Evolutionary conservation across 2,888 invertebrate species (phyloP), one percentile per base, ranked within the genome.

Genomic region (Nomada flava): DNA sequence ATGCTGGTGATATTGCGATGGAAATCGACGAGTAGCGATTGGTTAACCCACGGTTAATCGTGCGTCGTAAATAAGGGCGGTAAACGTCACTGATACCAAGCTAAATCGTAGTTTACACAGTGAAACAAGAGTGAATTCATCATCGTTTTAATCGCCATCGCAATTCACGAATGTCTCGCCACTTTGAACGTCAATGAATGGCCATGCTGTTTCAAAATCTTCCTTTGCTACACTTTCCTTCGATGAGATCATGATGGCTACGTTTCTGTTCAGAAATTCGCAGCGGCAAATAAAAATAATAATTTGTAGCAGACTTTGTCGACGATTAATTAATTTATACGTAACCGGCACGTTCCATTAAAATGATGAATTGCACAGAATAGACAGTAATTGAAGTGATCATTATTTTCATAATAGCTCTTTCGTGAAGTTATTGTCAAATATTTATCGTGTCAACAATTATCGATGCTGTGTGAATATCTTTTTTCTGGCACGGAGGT

Each of bases 21-120:
- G 23, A 64, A 55, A 18, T 44, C 18, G n/a, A 36, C 26, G 42
- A 55, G 29, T 13, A 15, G 47, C 29, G 62, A 71, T 64, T 63
- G 71, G 55, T 55, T 76, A 64, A 57, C 50, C 50, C 50, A 42
- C n/a, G 47, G 64, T 64, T 73, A 73, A 64, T 73, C n/a, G 23
- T 57, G 20, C 11, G 18, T 44, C 47, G 64, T 73, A 73, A 73
- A 73, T 36, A 73, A 73, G 20, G 36, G 42, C 18, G 26, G 55
- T 11, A 23, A 72, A 23, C 47, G 57, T 64, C 23, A 52, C 18
- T 2, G 15, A 26, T 11, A 36, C 13, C 5, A 29, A 26, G 13
- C 36, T 23, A 15, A 36, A 63, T 47, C 18, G 26, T n/a, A 42
- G 52, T 53, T 60, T 44, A 7, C 42, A 53, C 23, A 20, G n/a